phyloP scores from a whole-genome alignment of 2,113 vertebrate species.

The Mungos mungo region DNA sequence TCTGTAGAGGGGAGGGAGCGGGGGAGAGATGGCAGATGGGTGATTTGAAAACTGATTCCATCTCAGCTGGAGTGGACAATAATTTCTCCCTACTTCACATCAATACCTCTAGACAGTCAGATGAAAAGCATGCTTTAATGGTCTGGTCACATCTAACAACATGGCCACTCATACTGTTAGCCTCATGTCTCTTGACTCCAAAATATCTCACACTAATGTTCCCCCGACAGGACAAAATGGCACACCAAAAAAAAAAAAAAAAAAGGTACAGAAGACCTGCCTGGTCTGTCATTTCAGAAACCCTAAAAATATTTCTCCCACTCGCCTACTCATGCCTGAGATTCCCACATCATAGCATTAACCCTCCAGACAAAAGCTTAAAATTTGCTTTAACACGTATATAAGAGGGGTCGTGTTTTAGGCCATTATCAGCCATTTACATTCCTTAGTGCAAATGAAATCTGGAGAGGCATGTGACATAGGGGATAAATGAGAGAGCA shows the following conservation, averaged over 20 bases:
- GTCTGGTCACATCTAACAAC: background rate
- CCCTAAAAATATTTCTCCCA: background rate
- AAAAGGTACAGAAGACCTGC: background rate
- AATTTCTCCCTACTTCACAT: constrained; percentile 44
- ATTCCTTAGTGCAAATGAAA: constrained; percentile 48
- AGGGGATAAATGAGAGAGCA: background rate
- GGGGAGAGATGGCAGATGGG: background rate
- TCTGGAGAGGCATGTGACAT: background rate
- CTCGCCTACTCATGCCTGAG: background rate
- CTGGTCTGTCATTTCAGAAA: background rate
- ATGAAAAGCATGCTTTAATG: constrained; percentile 37
- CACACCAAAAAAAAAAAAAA: background rate
- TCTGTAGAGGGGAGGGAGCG: background rate
- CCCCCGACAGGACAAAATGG: background rate
- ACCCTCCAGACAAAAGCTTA: background rate
- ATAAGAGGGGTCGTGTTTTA: background rate
- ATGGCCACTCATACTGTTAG: constrained; percentile 9
- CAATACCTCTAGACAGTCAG: constrained; percentile 24
- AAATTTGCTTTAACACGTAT: background rate
- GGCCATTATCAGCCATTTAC: background rate
- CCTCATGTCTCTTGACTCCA: background rate
- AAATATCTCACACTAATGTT: constrained; percentile 7
- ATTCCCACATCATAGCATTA: background rate
- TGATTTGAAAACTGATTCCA: constrained; percentile 46
- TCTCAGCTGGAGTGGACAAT: constrained; percentile 31